These are phyloP conservation scores for Molossus alvarezi DNA, from an alignment of 2,797 vertebrate genomes.

Conservation along the genomic window DNA sequence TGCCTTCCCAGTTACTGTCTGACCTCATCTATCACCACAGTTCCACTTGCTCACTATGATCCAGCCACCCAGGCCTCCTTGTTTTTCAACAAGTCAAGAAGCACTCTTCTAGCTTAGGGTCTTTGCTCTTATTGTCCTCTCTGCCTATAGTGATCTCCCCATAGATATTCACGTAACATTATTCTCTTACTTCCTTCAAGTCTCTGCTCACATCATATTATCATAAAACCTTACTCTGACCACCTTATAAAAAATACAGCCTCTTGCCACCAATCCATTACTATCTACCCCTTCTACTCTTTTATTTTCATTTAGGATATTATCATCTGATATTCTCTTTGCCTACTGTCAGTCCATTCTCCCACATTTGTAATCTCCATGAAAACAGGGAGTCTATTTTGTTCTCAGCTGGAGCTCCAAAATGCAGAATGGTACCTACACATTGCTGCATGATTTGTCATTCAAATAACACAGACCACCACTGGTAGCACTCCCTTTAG, in stretches of 20 bases:
- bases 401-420: constrained; percentile 38
- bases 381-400: constrained; percentile 31
- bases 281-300: neutral
- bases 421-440: neutral
- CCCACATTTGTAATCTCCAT: neutral
- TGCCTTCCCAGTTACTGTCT: neutral
- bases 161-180: neutral
- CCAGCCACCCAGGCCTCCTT: neutral
- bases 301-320: constrained; percentile 50
- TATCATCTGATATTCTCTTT: constrained; percentile 40
- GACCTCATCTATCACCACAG: neutral
- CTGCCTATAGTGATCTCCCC: constrained; percentile 1
- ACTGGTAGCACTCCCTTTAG: neutral
- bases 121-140: constrained; percentile 2
- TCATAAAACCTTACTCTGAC: constrained; percentile 24
- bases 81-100: constrained; percentile 53
- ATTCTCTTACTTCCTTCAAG: constrained; percentile 45
- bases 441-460: neutral
- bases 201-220: constrained; percentile 50
- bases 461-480: neutral
- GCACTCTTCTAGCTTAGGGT: neutral
- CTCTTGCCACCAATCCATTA: neutral
- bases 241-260: constrained; percentile 16
- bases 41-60: neutral
- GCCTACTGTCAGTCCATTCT: neutral